A percentile compares a stretch with the other conserved stretches of the same genome.
These are phyloP conservation scores for Leucopsar rothschildi DNA, from an alignment of 2,113 vertebrate genomes.

Conservation along the genomic window DNA sequence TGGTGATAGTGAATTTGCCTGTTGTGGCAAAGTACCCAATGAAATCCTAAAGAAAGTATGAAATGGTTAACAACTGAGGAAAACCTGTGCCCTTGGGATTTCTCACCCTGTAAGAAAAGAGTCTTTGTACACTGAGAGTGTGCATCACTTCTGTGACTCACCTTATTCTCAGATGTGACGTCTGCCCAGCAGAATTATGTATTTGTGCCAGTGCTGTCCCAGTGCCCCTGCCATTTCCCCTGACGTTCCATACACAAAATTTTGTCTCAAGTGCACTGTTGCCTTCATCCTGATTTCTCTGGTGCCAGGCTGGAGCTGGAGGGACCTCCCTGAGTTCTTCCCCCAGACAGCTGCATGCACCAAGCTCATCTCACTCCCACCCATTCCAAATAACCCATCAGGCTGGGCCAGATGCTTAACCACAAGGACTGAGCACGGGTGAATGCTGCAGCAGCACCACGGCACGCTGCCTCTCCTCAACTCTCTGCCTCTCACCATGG, in stretches of 20 bases:
- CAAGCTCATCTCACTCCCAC: background rate
- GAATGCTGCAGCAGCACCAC: background rate
- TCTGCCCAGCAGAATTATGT: background rate
- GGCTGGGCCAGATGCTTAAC: background rate
- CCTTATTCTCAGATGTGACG: background rate
- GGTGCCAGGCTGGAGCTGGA: background rate
- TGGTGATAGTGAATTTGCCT: background rate
- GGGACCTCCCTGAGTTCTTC: background rate
- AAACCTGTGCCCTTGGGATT: background rate
- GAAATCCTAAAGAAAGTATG: background rate
- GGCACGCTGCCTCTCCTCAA: background rate
- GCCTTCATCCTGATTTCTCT: background rate
- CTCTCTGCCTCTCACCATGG: background rate
- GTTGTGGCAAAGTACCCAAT: background rate
- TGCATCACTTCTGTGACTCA: background rate
- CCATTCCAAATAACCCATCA: accelerated
- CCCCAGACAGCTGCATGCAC: background rate
- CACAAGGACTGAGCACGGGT: background rate
- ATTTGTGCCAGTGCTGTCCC: background rate
- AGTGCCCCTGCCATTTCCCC: background rate
- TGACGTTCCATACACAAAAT: background rate
- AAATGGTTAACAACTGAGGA: background rate
- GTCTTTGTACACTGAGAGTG: background rate
- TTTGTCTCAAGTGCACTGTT: background rate
- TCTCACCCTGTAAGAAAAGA: background rate